phyloP scores from a whole-genome alignment of 2,888 invertebrate species.

The Pimpla rufipes region DNA sequence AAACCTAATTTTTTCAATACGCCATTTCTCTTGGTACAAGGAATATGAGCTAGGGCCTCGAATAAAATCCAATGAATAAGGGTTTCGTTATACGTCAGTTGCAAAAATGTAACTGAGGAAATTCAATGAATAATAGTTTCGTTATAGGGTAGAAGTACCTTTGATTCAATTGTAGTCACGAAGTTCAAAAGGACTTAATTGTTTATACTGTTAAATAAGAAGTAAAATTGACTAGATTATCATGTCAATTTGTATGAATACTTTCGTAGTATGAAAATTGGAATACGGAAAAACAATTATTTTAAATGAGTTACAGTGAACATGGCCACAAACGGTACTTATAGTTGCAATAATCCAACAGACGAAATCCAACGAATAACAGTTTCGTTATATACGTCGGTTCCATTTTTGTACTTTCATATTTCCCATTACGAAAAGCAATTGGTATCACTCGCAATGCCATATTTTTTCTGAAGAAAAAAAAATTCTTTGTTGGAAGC shows the following conservation, averaged over 20 bases:
- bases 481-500: neutral
- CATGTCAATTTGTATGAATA: conserved; percentile 23
- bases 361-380: too few species aligned
- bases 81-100: neutral
- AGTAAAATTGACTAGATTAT: conserved; percentile 29
- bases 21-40: conserved; percentile 15
- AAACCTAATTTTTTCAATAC: conserved; percentile 13
- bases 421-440: neutral
- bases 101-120: neutral
- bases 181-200: too few species aligned
- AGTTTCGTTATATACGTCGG: too few species aligned
- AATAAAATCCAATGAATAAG: neutral
- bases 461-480: neutral
- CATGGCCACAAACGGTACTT: conserved; percentile 33
- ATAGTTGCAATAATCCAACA: neutral
- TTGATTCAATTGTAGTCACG: too few species aligned
- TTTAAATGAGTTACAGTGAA: too few species aligned
- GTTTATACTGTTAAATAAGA: too few species aligned
- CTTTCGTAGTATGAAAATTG: too few species aligned
- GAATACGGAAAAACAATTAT: conserved; percentile 2
- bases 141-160: too few species aligned
- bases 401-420: too few species aligned
- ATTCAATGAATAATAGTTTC: too few species aligned
- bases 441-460: neutral
- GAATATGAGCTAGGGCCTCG: neutral